phyloP scores from a whole-genome alignment of 2,797 vertebrate species.

The Potorous gilbertii region DNA sequence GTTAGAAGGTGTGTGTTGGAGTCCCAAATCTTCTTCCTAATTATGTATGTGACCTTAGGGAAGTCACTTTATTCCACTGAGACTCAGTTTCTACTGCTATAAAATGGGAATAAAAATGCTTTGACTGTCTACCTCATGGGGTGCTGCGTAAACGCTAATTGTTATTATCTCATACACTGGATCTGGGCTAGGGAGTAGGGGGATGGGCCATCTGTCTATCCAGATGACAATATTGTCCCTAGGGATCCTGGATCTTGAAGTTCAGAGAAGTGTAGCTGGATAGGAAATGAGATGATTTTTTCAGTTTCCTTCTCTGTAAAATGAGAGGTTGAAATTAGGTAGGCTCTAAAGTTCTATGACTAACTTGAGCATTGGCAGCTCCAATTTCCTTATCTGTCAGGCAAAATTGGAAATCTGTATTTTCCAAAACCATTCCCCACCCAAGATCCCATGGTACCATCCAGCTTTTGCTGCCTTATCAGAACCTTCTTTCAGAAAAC shows the following conservation, averaged over 20 bases:
- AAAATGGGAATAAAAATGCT: not conserved
- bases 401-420: not conserved
- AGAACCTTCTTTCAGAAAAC: slow-evolving; percentile 46
- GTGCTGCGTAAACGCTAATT: not conserved
- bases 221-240: not conserved
- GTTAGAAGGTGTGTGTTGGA: not conserved
- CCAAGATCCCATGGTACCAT: not conserved
- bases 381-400: not conserved
- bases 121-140: not conserved
- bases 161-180: not conserved
- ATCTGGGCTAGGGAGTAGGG: not conserved
- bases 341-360: not conserved
- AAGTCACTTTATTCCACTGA: not conserved
- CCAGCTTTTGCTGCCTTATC: slow-evolving; percentile 2
- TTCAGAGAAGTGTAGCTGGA: not conserved
- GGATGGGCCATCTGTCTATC: not conserved
- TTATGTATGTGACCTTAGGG: not conserved
- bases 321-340: not conserved
- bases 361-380: not conserved
- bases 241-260: not conserved
- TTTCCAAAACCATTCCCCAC: not conserved
- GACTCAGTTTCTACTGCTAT: not conserved
- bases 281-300: not conserved
- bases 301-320: not conserved
- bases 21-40: not conserved